Evolutionary conservation across 2,113 vertebrate species (phyloP).

Genomic region (Chaetura pelagica): DNA sequence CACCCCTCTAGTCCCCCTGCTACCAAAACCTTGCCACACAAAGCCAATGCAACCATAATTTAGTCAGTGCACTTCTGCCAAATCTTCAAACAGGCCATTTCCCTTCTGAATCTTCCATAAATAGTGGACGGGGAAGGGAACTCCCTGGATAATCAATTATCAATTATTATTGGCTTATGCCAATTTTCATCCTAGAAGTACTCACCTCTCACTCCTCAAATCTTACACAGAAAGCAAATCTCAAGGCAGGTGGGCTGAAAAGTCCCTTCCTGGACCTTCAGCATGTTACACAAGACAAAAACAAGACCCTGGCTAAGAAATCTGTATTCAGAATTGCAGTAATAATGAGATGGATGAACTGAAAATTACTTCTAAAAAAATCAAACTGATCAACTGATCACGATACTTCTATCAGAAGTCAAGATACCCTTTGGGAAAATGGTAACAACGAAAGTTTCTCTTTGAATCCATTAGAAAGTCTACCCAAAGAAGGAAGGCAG

Average conservation of each 20-base stretch:
- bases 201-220: not conserved
- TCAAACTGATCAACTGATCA: not conserved
- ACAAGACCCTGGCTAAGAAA: not conserved
- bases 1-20: too few relatives aligned
- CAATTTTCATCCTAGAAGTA: not conserved
- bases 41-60: not conserved
- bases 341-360: not conserved
- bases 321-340: not conserved
- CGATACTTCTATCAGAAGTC: not conserved
- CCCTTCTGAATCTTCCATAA: not conserved
- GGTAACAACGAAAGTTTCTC: not conserved
- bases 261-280: not conserved
- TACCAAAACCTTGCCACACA: too few relatives aligned
- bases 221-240: not conserved
- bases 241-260: not conserved
- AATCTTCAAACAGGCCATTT: not conserved
- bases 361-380: not conserved
- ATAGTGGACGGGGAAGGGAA: not conserved
- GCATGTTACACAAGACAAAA: not conserved
- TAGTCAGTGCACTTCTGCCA: not conserved
- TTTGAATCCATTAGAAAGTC: not conserved
- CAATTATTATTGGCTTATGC: too few relatives aligned
- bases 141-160: not conserved
- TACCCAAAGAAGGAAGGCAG: not conserved
- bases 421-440: not conserved